A percentile compares a stretch with the other conserved stretches of the same genome.
These are phyloP conservation scores for Phenganax marumi DNA, from an alignment of 92 coral and sea anemone genomes.

Conservation along the genomic window DNA sequence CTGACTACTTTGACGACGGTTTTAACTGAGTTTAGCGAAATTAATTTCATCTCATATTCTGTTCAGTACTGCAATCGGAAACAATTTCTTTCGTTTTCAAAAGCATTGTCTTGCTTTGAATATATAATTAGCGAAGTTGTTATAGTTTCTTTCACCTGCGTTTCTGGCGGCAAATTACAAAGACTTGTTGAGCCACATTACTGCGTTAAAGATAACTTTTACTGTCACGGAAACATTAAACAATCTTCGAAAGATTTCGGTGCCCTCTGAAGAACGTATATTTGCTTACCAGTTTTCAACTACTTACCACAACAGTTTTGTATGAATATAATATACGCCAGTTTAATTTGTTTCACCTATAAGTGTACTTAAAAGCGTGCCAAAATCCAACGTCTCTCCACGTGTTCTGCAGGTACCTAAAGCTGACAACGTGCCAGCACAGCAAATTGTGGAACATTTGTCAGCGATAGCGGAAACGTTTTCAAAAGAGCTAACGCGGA, in stretches of 20 bases:
- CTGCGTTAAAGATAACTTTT: too few species aligned
- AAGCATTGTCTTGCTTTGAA: neutral
- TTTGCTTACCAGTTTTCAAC: neutral
- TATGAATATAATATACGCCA: neutral
- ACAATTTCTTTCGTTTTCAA: neutral
- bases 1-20: neutral
- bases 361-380: neutral
- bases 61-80: neutral
- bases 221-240: neutral
- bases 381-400: neutral
- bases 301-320: slow-evolving; percentile 5
- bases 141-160: too few species aligned
- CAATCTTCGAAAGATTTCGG: neutral
- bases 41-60: neutral
- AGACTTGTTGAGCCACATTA: too few species aligned
- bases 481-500: neutral
- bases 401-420: slow-evolving; percentile 32
- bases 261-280: neutral
- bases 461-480: slow-evolving; percentile 29
- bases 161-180: too few species aligned
- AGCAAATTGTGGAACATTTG: slow-evolving; percentile 1
- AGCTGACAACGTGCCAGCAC: neutral
- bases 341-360: neutral
- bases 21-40: neutral
- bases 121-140: neutral